Base-by-base conservation (phyloP, 2,113 vertebrate species). In the Plestiodon gilberti region DNA sequence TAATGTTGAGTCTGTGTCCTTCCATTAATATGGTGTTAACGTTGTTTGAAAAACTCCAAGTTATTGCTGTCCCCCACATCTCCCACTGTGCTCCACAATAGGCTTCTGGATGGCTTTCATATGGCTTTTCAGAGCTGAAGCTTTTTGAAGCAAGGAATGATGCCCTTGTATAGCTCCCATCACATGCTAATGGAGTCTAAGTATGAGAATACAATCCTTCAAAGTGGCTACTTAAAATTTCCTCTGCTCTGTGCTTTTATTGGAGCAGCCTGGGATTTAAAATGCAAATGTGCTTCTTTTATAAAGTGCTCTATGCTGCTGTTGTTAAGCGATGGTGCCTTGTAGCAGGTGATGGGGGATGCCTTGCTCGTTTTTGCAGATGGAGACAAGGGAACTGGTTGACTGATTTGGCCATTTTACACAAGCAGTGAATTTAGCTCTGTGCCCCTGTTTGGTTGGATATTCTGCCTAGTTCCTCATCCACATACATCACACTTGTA, bases 171-270 rank as follows among this genome's bases (percentile, higher is more conserved):
- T 70, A 23, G 35, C 30, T 38, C 59, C 35, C 69, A 55, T 25
- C 74, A 64, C 30, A 33, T 78, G 84, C 76, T 81, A 67, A 87
- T 87, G 85, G 78, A 87, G 25, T 52, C 40, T 38, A 65, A 83
- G 55, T 52, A 17, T 25, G n/a, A 40, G 38, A 57, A 55, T 55
- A 33, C 40, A 57, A 40, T 73, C 14, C 61, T 55, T 80, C 61
- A 43, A 84, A 88, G 61, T 57, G 70, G 25, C 57, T 65, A 55
- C 43, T 65, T 40, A 65, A 74, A 80, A 74, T 28, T 38, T 62
- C 28, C 43, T 65, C 59, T 40, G n/a, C 75, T 48, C 2, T 83
- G 57, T 74, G 38, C 55, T 88, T 81, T 57, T 84, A 23, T 84
- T 79, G 64, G n/a, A 81, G 55, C 38, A 79, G n/a, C 57, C 77